These are phyloP conservation scores for Athalia rosae DNA, from an alignment of 2,888 invertebrate species.

Conservation along the genomic window DNA sequence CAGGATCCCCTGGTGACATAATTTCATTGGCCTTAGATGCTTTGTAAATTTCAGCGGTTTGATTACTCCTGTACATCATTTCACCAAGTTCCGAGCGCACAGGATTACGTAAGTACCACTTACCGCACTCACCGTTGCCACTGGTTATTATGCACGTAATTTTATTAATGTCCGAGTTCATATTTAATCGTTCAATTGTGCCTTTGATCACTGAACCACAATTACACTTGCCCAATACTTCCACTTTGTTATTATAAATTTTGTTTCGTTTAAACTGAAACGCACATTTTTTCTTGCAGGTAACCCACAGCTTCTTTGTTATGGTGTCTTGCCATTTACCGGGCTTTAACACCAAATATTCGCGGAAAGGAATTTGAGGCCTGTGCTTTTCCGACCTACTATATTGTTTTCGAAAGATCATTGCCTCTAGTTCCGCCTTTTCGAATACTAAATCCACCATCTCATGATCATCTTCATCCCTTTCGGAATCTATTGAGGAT, in stretches of 20 bases:
- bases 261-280: background rate
- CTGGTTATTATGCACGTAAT: slow-evolving; percentile 14
- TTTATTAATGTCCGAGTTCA: background rate
- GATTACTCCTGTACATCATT: slow-evolving; percentile 12
- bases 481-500: background rate
- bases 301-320: slow-evolving; percentile 8
- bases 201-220: background rate
- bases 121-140: slow-evolving; percentile 30
- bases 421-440: slow-evolving; percentile 2
- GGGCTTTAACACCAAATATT: slow-evolving; percentile 13
- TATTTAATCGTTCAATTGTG: background rate
- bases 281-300: background rate
- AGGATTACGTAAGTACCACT: slow-evolving; percentile 36
- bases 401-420: slow-evolving; percentile 7
- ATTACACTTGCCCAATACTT: background rate
- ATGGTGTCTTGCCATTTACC: slow-evolving; percentile 9
- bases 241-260: slow-evolving; percentile 2
- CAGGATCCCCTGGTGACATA: slow-evolving; percentile 31
- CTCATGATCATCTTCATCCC: background rate
- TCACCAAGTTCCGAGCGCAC: slow-evolving; percentile 30
- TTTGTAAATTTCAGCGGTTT: slow-evolving; percentile 34
- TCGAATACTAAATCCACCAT: background rate
- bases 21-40: slow-evolving; percentile 20
- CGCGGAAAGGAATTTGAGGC: slow-evolving; percentile 16
- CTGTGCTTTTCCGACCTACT: background rate